phyloP scores from a whole-genome alignment of 1,140 invertebrate species.

The Hormaphis cornu region DNA sequence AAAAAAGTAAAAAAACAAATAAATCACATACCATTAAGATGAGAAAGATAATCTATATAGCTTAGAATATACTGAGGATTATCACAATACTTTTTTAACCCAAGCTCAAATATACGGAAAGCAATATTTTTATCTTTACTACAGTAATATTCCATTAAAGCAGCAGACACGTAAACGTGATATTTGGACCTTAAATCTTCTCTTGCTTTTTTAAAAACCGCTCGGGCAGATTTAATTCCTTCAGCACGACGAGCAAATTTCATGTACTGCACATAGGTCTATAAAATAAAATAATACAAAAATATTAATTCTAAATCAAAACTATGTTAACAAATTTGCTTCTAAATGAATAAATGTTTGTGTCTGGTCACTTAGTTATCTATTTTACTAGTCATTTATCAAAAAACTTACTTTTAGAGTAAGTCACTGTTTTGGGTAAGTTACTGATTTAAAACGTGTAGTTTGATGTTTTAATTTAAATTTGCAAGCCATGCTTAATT shows the following conservation, averaged over 20 bases:
- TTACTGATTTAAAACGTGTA: no score
- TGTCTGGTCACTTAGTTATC: no score
- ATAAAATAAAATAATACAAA: constrained; percentile 35
- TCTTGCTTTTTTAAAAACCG: constrained; percentile 88
- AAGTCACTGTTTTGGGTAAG: no score
- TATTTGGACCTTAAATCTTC: constrained; percentile 62
- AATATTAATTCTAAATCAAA: no score
- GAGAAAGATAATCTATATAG: constrained; percentile 95
- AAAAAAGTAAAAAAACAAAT: constrained; percentile 1
- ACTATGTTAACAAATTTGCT: no score
- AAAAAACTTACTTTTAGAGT: no score
- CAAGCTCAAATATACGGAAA: constrained; percentile 95
- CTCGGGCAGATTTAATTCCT: constrained; percentile 91
- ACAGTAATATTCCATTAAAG: constrained; percentile 98
- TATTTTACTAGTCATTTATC: no score
- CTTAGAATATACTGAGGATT: constrained; percentile 89
- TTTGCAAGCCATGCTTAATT: no score
- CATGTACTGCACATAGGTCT: constrained; percentile 98
- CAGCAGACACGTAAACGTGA: constrained; percentile 75
- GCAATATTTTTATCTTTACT: constrained; percentile 98
- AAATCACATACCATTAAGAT: constrained; percentile 76
- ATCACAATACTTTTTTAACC: constrained; percentile 90
- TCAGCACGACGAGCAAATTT: constrained; percentile 94
- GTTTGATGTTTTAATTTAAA: no score
- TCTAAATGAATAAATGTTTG: no score